These are phyloP conservation scores for Atta colombica DNA, from an alignment of 1,140 invertebrate species.

Conservation along the genomic window DNA sequence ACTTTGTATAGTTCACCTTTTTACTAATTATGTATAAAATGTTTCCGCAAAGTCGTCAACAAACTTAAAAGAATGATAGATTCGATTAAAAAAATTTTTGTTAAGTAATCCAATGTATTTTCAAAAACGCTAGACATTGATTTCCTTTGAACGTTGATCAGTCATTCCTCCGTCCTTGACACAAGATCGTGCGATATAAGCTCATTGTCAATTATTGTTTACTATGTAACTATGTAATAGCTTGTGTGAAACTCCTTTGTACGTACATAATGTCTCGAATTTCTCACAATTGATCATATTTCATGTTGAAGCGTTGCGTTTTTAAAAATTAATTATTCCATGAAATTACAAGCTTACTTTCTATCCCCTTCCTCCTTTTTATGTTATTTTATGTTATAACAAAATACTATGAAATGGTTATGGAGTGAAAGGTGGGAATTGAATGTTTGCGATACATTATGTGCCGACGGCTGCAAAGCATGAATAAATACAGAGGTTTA, in stretches of 20 bases:
- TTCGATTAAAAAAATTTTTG: neutral
- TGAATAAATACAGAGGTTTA: conserved; percentile 46
- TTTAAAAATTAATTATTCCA: neutral
- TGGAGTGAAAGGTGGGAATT: neutral
- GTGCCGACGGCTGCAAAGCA: conserved; percentile 21
- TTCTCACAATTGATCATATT: neutral
- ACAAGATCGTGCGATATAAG: neutral
- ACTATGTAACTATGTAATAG: neutral
- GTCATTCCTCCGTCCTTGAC: neutral
- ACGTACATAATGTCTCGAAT: neutral
- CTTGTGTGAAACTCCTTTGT: neutral
- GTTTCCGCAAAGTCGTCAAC: neutral
- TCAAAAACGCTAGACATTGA: neutral
- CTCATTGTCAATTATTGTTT: neutral
- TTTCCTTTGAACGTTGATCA: neutral
- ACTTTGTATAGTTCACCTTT: neutral
- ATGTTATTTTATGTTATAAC: neutral
- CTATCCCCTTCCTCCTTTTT: neutral
- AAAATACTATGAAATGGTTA: neutral
- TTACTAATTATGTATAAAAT: no score
- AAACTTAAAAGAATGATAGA: neutral
- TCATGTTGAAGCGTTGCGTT: neutral
- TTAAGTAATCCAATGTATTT: neutral
- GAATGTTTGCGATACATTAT: conserved; percentile 44
- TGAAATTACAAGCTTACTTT: neutral